Percentiles rank a stretch among this genome's conserved stretches.
Evolutionary conservation across 2,113 vertebrate genomes (phyloP).

Genomic region (Pelecanoides urinatrix): DNA sequence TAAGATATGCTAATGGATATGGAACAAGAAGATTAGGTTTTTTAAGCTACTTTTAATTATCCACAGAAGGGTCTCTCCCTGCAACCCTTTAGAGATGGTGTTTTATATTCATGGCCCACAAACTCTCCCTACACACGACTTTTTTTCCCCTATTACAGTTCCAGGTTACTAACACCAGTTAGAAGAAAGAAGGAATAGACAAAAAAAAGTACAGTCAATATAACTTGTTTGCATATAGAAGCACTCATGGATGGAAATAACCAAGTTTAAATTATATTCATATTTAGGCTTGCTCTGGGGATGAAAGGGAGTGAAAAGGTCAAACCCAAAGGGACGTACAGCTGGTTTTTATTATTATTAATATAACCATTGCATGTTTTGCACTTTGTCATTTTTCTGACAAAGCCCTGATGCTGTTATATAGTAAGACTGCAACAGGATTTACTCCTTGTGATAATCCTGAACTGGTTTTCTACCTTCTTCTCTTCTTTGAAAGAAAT

Average conservation of each 20-base stretch:
- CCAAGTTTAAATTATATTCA: not conserved
- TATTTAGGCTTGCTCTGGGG: not conserved
- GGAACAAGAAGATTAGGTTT: not conserved
- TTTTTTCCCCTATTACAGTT: not conserved
- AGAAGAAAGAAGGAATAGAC: not conserved
- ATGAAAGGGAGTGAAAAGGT: not conserved
- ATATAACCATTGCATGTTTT: not conserved
- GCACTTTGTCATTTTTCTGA: not conserved
- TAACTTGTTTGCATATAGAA: not conserved
- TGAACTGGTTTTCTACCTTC: not conserved
- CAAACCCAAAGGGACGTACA: not conserved
- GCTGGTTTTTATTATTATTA: not conserved
- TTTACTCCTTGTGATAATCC: not conserved
- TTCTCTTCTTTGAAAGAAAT: not conserved
- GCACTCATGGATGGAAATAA: not conserved
- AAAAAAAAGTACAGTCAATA: not conserved
- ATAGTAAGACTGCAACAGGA: not conserved
- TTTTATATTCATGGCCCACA: not conserved
- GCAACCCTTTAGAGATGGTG: not conserved
- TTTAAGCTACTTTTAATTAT: not conserved
- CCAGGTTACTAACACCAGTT: not conserved
- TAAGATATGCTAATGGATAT: not conserved
- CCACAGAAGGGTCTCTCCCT: not conserved
- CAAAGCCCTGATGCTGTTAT: not conserved
- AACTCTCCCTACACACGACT: fast-evolving